These are phyloP conservation scores for Corythoichthys haematopterus DNA, from an alignment of 2,113 vertebrate species.

Conservation along the genomic window DNA sequence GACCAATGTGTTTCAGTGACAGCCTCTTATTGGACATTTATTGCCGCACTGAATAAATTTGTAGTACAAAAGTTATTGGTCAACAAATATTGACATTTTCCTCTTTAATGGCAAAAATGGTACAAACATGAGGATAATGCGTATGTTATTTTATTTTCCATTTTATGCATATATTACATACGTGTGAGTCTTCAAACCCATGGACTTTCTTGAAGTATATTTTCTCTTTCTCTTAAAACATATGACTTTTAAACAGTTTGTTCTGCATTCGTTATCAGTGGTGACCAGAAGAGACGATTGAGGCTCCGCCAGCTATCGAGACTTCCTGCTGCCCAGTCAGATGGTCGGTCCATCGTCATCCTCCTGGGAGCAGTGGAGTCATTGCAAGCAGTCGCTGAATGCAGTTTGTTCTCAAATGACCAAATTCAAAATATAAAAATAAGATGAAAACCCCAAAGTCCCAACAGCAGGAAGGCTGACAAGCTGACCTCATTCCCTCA, in stretches of 20 bases:
- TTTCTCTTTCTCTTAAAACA: neutral
- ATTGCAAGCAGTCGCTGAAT: neutral
- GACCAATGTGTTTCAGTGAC: neutral
- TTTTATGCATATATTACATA: neutral
- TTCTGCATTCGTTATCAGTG: slow-evolving; percentile 38
- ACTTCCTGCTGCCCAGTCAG: slow-evolving; percentile 58
- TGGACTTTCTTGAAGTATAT: slow-evolving; percentile 2
- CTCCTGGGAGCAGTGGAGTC: slow-evolving; percentile 40
- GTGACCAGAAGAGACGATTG: slow-evolving; percentile 32
- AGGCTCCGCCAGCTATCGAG: slow-evolving; percentile 32
- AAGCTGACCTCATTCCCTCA: slow-evolving; percentile 53
- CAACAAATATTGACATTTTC: neutral
- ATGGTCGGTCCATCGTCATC: slow-evolving; percentile 56
- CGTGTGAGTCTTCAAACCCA: slow-evolving; percentile 6
- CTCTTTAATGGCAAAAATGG: neutral
- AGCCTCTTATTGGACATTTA: neutral
- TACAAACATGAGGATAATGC: neutral
- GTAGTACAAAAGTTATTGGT: neutral
- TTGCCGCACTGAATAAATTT: neutral
- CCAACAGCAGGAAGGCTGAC: slow-evolving; percentile 37
- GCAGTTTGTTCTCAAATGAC: neutral
- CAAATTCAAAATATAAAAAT: neutral
- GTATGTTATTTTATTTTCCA: slow-evolving; percentile 22
- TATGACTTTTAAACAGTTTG: slow-evolving; percentile 17
- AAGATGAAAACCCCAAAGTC: slow-evolving; percentile 14